These are phyloP conservation scores for Drosophila imparisetae DNA, from an alignment of 2,888 invertebrate genomes.

Conservation along the genomic window DNA sequence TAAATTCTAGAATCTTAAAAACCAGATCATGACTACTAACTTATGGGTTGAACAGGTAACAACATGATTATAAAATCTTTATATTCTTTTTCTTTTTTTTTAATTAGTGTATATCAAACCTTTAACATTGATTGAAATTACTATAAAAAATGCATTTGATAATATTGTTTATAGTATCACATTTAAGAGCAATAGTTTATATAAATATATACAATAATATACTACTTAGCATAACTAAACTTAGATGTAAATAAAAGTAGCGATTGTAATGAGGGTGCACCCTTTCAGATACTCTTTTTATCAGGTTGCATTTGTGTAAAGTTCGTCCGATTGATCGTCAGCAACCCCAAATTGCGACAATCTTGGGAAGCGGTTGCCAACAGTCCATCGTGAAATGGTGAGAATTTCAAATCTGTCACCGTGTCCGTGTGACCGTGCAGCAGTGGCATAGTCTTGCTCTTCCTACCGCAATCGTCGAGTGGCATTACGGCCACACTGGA, in stretches of 20 bases:
- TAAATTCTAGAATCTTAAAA: constrained; percentile 94
- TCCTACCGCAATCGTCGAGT: constrained; percentile 94
- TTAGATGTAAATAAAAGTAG: neutral
- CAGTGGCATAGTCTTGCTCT: constrained; percentile 94
- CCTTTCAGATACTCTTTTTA: neutral
- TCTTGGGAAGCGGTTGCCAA: constrained; percentile 96
- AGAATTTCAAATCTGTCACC: constrained; percentile 97
- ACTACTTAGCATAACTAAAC: neutral
- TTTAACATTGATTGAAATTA: neutral
- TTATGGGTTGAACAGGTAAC: constrained; percentile 90
- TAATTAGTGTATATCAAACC: neutral
- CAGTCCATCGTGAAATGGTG: constrained; percentile 97
- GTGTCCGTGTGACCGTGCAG: constrained; percentile 95
- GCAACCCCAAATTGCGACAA: constrained; percentile 27
- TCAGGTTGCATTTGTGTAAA: neutral
- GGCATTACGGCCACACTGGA: constrained; percentile 96
- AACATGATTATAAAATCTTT: neutral
- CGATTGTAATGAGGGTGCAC: neutral
- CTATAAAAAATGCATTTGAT: neutral
- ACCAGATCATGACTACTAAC: constrained; percentile 97
- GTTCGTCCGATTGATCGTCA: neutral
- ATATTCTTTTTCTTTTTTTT: neutral
- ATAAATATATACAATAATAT: neutral
- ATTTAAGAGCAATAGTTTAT: neutral
- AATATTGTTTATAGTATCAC: neutral